Base-by-base conservation (phyloP, 2,888 invertebrate genomes). In the Drosophila algonquin region DNA sequence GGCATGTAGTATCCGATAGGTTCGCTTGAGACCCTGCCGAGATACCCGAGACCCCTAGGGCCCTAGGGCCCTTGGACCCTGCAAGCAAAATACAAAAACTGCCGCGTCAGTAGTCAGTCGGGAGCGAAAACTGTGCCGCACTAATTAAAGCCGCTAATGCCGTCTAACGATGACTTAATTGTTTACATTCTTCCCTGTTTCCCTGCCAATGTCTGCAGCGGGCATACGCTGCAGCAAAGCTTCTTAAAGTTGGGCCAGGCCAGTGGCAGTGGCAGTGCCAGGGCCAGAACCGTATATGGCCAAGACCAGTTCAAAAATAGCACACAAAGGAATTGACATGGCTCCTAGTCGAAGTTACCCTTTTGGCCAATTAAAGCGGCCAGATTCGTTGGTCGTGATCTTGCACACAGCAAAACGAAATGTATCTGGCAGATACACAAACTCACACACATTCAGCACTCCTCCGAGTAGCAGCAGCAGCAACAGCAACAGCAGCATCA, bases 121-220 rank as follows among this genome's bases (percentile, higher is more conserved):
- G 21, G 55, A 30, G 45, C 21, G 58, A 32, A 44, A 63, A 63
- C 51, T 64, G 64, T 12, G 53, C 53, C 53, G 48, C 50, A 48
- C 65, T 84, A 87, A 84, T 75, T 81, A 69, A 74, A 78, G 75
- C 63, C 46, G 40, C 75, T 75, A 82, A 83, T 84, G 65, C 87
- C 67, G 63, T 57, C 87, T 89, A 89, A 89, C 79, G 83, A 83
- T 69, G 76, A 72, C 81, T 83, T 89, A 87, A 83, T 84, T 87
- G 76, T 68, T 79, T 58, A 44, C 18, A 58, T 27, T 52, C 40
- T 48, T 14, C 30, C 21, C 46, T 40, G 44, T 18, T 57, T 27
- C 24, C 40, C 65, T 68, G 55, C 9, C 9, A 8, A 14, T 27
- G 60, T 55, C 10, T n/a, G 55, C 9, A 10, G 32, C 21, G 21